These are phyloP conservation scores for Chaenocephalus aceratus DNA, from an alignment of 2,113 vertebrate genomes.

Conservation along the genomic window DNA sequence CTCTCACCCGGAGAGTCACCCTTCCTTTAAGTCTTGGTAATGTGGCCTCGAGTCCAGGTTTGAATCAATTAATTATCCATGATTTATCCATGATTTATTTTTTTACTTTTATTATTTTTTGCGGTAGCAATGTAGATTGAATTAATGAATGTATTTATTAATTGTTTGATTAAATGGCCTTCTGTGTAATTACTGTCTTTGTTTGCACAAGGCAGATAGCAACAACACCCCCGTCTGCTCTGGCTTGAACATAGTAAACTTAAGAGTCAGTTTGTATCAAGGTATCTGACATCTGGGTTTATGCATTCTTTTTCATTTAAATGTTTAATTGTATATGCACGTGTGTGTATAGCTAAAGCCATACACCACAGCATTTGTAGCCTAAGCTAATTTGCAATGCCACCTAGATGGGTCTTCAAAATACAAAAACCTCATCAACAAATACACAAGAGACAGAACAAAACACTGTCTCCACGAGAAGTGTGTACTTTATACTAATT, in stretches of 20 bases:
- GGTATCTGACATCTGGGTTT: background rate
- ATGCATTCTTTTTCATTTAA: no score
- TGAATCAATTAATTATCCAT: constrained; percentile 74
- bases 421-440: no score
- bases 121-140: constrained; percentile 39
- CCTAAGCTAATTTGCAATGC: no score
- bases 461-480: no score
- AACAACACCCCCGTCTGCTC: constrained; percentile 10
- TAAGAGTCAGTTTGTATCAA: background rate
- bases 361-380: no score
- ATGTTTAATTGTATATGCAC: no score
- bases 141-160: no score
- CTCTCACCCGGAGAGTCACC: background rate
- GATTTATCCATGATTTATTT: constrained; percentile 61
- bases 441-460: no score
- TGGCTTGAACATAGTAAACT: background rate
- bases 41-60: constrained; percentile 60
- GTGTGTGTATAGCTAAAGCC: no score
- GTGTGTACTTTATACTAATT: no score
- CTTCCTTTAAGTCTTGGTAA: background rate
- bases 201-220: constrained; percentile 45
- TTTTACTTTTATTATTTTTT: constrained; percentile 8
- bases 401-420: no score
- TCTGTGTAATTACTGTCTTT: constrained; percentile 78
- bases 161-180: constrained; percentile 73